Evolutionary conservation across 2,888 invertebrate species (phyloP), one percentile per base, ranked within the genome.

Genomic region (Drosophila greeni): DNA sequence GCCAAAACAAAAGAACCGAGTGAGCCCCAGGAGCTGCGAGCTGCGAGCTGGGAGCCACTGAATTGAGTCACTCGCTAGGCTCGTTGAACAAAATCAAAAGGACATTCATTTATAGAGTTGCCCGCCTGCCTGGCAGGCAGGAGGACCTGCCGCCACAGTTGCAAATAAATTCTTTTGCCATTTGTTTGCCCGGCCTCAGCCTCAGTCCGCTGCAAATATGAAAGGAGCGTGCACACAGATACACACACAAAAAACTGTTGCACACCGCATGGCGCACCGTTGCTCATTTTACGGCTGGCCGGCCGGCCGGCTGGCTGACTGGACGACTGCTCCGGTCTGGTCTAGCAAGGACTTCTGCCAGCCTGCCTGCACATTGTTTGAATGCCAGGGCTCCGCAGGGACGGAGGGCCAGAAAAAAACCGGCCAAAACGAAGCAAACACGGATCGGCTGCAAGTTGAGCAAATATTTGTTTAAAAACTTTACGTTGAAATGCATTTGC

Each of bases 51-150:
- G 16, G 54, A 23, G 70, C 59, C 73, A 72, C 75, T 80, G 81
- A 83, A 82, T 82, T 84, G 81, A 82, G 82, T 84, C 85, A 70
- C 84, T 79, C 84, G 81, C 85, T 84, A 84, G 85, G 82, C 81
- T 85, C 85, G 86, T 82, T 84, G 85, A 83, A 79, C 83, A 85
- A 83, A 84, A 85, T 86, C 86, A 85, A 85, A 85, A 83, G 83
- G 81, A 85, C 81, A 85, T 85, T 86, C 85, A 85, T 82, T 81
- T 79, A 85, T 77, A 73, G 80, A 85, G 86, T 74, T 75, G 74
- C 45, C 55, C 72, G 74, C 69, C 66, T 34, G 61, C 40, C 64
- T 16, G 34, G 45, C 60, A 58, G 59, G 16, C 60, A 59, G 55
- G 36, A 51, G 53, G 72, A 55, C 53, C 57, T 49, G 65, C 59